Base-by-base conservation (phyloP, 2,888 invertebrate species). In the Rhyacophila evoluta region DNA sequence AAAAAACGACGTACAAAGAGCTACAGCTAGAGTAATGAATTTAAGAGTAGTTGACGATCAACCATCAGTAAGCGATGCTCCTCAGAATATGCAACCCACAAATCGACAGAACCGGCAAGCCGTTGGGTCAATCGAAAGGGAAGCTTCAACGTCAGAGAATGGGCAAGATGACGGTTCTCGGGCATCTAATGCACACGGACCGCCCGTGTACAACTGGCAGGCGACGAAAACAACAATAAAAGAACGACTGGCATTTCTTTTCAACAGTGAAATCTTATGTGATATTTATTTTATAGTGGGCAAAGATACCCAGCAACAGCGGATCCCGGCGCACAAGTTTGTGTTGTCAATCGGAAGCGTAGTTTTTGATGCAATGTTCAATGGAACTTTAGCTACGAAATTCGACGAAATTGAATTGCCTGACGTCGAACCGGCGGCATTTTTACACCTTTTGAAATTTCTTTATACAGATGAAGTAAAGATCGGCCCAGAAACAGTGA, bases 341-440 rank as follows among this genome's bases (percentile, higher is more conserved):
- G 93, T 96, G 0, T 86, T 96, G 37, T 94, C 95, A 0, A 93
- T 95, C 6, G 95, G 95, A 0, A 95, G 95, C 84, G 95, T 95
- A 0, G 96, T 96, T 1, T 96, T 96, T 85, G 95, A 96, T 86
- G 95, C 95, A 5, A 94, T 96, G 94, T 96, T 96, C 84, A 95
- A 95, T 85, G 95, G 95, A 33, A 93, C 93, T 0, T 86, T 94
- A 84, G 93, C 93, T 0, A 92, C 93, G 0, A 90, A 91, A 79
- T 91, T 92, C 72, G 91, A 92, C 78, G 94, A 95, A 83, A 93
- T 96, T 73, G 95, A 95, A 85, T 88, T 96, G 72, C 95, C 95
- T 0, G 96, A 96, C 86, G 94, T 96, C 0, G 96, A 96, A 84
- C 95, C 95, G 0, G 92, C 93, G 5, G 95, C 95, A 0, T 96